A percentile compares a stretch with the other conserved stretches of the same genome.
Evolutionary conservation across 2,113 vertebrate species (phyloP).

Genomic region (Vanacampus margaritifer): DNA sequence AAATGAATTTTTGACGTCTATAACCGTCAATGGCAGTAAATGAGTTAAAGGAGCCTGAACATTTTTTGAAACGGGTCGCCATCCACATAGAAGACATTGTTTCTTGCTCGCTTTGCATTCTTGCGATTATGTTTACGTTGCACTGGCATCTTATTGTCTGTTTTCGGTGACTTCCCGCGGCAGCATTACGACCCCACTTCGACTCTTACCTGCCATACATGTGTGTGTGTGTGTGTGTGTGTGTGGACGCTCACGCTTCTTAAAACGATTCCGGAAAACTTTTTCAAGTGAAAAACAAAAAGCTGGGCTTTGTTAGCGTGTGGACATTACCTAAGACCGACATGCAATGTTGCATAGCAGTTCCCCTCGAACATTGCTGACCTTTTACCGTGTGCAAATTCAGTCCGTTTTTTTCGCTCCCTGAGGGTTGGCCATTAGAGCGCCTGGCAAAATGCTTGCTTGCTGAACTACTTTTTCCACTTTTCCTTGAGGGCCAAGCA

Average conservation of each 20-base stretch:
- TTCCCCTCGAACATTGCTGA: background rate
- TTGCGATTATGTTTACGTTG: background rate
- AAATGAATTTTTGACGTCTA: too few relatives aligned
- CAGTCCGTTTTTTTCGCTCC: background rate
- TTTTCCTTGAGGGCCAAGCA: background rate
- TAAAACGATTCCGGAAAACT: background rate
- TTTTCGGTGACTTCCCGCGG: background rate
- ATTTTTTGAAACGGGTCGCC: too few relatives aligned
- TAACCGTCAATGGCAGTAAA: too few relatives aligned
- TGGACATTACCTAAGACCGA: background rate
- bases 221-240: too few relatives aligned
- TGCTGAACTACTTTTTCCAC: background rate
- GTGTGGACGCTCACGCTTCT: too few relatives aligned
- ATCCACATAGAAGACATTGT: too few relatives aligned
- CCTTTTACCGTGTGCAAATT: background rate
- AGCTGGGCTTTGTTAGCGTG: background rate
- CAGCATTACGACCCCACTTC: background rate
- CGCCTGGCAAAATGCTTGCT: background rate
- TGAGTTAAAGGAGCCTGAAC: too few relatives aligned
- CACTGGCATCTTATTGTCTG: background rate
- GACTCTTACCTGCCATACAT: too few relatives aligned
- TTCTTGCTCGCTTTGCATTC: background rate
- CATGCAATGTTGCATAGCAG: too few relatives aligned
- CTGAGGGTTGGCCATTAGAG: background rate
- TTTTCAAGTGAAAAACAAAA: background rate